Conservation (phyloP, 2,888 invertebrate genomes). For the Xestia c-nigrum region DNA sequence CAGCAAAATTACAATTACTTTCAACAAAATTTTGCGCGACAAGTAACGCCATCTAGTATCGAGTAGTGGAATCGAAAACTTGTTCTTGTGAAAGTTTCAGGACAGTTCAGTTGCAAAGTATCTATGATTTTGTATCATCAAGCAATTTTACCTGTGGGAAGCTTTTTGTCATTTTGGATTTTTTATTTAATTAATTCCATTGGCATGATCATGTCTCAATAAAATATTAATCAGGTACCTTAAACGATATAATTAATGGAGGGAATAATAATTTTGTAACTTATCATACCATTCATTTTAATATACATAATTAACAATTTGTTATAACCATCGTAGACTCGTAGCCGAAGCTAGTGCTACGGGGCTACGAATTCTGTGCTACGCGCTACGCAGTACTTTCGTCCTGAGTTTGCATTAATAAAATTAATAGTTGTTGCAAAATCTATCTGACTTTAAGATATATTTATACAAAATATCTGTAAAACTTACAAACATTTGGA, state of each 20-base stretch:
- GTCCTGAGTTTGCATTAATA: not conserved
- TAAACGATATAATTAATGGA: not conserved
- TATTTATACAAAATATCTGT: not conserved
- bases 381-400: not conserved
- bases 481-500: not conserved
- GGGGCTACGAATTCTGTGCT: not conserved
- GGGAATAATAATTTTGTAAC: not conserved
- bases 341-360: not conserved
- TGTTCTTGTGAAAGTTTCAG: slow-evolving; percentile 22
- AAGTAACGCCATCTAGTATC: slow-evolving; percentile 78
- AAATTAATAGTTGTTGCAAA: not conserved
- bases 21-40: slow-evolving; percentile 5
- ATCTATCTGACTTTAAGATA: not conserved
- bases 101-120: not conserved
- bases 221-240: not conserved
- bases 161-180: not conserved
- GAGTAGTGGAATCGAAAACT: slow-evolving; percentile 72
- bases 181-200: not conserved
- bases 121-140: not conserved
- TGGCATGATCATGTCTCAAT: too few relatives aligned
- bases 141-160: not conserved
- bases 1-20: not conserved
- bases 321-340: not conserved
- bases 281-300: not conserved
- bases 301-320: not conserved